Evolutionary conservation across 1,140 invertebrate genomes (phyloP).

Genomic region (Meloidogyne chitwoodi): DNA sequence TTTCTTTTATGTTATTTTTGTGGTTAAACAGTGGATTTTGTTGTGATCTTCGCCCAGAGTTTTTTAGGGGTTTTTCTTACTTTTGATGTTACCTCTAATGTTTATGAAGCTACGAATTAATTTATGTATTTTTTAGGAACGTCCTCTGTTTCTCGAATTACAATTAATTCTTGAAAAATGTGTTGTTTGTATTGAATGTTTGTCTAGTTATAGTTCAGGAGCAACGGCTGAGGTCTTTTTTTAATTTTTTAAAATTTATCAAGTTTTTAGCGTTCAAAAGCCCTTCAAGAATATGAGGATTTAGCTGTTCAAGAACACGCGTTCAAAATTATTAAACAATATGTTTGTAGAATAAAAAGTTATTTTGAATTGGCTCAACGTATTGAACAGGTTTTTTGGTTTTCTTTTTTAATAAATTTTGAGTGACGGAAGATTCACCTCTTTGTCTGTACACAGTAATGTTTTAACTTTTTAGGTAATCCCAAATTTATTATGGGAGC

Average conservation of each 20-base stretch:
- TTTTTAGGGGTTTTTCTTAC: no score
- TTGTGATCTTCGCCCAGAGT: no score
- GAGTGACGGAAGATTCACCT: no score
- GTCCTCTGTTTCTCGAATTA: conserved; percentile 9
- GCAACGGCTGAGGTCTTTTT: conserved; percentile 22
- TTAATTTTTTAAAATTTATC: not conserved
- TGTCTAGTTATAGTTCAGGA: conserved; percentile 27
- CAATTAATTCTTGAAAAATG: conserved; percentile 17
- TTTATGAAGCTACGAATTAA: no score
- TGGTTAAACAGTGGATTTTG: not conserved
- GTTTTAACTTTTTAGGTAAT: conserved; percentile 19
- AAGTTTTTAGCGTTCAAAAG: not conserved
- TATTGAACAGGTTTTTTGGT: conserved; percentile 22
- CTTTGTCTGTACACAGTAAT: no score
- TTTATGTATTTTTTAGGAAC: not conserved
- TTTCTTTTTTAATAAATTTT: not conserved
- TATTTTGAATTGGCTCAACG: conserved; percentile 35
- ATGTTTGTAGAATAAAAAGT: conserved; percentile 10
- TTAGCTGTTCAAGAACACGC: conserved; percentile 21
- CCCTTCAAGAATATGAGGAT: conserved; percentile 30
- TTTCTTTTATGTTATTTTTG: not conserved
- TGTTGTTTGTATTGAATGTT: not conserved
- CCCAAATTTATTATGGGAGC: conserved; percentile 32
- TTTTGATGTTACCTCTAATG: no score
- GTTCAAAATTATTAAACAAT: conserved; percentile 20